These are phyloP conservation scores for Lamprologus ornatipinnis DNA, from an alignment of 2,113 vertebrate genomes.

Conservation along the genomic window DNA sequence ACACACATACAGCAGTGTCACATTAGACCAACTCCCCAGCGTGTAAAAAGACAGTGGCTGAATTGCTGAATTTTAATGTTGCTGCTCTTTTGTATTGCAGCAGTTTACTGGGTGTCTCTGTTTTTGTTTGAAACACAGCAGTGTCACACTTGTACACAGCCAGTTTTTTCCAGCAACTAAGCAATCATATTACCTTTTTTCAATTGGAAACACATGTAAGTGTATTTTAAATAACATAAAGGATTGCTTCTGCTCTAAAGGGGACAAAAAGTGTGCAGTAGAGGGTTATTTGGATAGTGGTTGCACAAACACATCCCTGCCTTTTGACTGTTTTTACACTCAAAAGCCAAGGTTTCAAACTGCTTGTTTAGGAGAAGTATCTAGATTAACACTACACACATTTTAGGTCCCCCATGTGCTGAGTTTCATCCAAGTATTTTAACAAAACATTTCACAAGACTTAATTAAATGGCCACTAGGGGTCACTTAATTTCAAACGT, in stretches of 20 bases:
- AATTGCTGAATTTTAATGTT: background rate
- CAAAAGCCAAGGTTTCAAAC: background rate
- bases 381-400: background rate
- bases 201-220: background rate
- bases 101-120: background rate
- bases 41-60: background rate
- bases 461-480: background rate
- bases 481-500: background rate
- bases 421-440: background rate
- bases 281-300: background rate
- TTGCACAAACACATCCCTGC: background rate
- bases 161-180: background rate
- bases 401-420: background rate
- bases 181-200: background rate
- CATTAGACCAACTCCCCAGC: background rate
- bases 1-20: conserved; percentile 26
- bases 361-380: background rate
- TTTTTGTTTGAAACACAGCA: background rate
- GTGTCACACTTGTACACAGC: background rate
- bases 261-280: background rate
- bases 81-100: background rate
- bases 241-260: background rate
- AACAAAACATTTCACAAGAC: background rate
- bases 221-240: background rate
- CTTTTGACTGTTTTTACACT: background rate